A percentile compares a stretch with the other conserved stretches of the same genome.
Evolutionary conservation across 2,888 invertebrate genomes (phyloP).

Genomic region (Epinotia bilunana): DNA sequence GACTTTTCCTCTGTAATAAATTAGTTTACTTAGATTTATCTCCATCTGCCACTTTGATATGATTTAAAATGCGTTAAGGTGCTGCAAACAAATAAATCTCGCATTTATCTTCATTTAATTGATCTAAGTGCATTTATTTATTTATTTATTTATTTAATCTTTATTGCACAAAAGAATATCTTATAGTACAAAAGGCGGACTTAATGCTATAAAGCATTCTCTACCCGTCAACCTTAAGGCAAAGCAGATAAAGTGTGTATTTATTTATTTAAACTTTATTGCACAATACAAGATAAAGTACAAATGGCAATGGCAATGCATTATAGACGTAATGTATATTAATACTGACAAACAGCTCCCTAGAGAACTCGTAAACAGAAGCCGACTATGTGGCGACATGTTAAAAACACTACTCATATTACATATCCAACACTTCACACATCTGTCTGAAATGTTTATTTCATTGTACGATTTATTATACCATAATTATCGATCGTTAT

Average conservation of each 20-base stretch:
- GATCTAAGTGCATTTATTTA: neutral
- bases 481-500: conserved; percentile 3
- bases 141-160: too few species aligned
- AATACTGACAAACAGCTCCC: conserved; percentile 8
- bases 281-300: too few species aligned
- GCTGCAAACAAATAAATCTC: neutral
- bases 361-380: conserved; percentile 46
- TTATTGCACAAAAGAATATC: too few species aligned
- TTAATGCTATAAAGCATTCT: too few species aligned
- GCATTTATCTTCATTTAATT: neutral
- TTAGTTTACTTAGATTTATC: too few species aligned
- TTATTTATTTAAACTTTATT: too few species aligned
- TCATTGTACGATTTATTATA: conserved; percentile 47
- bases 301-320: neutral
- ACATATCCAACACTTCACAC: conserved; percentile 54
- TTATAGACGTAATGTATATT: neutral
- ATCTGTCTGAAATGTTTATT: conserved; percentile 64
- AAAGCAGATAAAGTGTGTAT: too few species aligned
- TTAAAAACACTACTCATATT: conserved; percentile 56
- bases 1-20: too few species aligned
- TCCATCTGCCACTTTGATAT: neutral
- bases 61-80: neutral
- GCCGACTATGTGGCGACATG: conserved; percentile 53
- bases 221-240: too few species aligned
- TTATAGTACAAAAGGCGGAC: too few species aligned